phyloP scores from a whole-genome alignment of 2,888 invertebrate species.

The Orthosia gothica region DNA sequence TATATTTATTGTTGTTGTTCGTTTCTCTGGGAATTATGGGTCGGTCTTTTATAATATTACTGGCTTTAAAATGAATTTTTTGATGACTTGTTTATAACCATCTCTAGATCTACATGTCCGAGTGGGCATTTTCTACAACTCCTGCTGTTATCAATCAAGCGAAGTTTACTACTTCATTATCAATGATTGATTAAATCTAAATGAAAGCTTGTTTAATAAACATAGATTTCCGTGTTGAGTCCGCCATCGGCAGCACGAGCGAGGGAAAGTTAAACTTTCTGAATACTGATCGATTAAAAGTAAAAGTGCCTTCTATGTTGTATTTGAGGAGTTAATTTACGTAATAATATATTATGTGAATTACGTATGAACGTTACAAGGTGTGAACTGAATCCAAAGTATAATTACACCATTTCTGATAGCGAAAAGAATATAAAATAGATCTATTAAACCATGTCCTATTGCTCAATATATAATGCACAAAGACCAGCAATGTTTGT shows the following conservation, averaged over 20 bases:
- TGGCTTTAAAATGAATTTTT: constrained; percentile 51
- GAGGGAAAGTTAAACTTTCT: constrained; percentile 85
- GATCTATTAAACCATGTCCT: constrained; percentile 38
- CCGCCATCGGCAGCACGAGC: constrained; percentile 64
- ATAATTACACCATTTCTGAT: constrained; percentile 57
- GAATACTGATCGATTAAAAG: constrained; percentile 88
- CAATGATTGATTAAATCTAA: constrained; percentile 61
- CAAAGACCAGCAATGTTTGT: constrained; percentile 12
- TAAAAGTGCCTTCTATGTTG: constrained; percentile 79
- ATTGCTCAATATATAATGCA: constrained; percentile 45
- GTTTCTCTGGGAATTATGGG: constrained; percentile 66
- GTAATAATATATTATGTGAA: constrained; percentile 76
- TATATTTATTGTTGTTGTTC: constrained; percentile 78
- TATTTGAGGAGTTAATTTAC: constrained; percentile 76
- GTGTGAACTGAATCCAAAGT: constrained; percentile 66
- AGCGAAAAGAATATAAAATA: constrained; percentile 62
- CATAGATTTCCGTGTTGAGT: constrained; percentile 70
- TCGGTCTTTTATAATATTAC: constrained; percentile 57
- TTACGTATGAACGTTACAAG: constrained; percentile 59
- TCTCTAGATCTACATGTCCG: constrained; percentile 11
- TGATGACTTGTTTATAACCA: constrained; percentile 55
- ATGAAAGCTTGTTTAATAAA: constrained; percentile 69
- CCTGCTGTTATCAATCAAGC: constrained; percentile 33
- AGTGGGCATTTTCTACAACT: constrained; percentile 7
- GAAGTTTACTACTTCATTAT: constrained; percentile 55